Evolutionary conservation across 2,113 vertebrate genomes (phyloP), one percentile per base, ranked within the genome.

Genomic region (Corynorhinus townsendii): DNA sequence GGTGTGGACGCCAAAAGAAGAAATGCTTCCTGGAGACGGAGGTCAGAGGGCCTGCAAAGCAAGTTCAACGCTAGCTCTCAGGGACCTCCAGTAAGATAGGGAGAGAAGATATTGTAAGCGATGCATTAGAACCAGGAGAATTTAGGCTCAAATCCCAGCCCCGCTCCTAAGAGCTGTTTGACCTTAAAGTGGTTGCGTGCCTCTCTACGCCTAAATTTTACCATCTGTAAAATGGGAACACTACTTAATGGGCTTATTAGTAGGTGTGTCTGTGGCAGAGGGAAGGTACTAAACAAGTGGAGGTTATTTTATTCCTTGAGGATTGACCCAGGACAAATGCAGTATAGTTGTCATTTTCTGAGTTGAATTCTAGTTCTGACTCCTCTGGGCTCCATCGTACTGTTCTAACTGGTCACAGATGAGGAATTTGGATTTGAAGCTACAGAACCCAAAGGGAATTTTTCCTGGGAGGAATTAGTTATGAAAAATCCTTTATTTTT

Each of bases 401-500:
- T 81, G 73, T 64, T 80, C 80, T 95, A 95, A 96, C 73, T 95
- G 73, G 87, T 96, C 94, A 52, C 96, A 94, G 94, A 94, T 96
- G 96, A 96, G 82, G 66, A 97, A 95, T 94, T 96, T 93, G 95
- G 94, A 94, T 94, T 92, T 73, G 91, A 96, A 95, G 75, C 68
- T 90, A 35, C 22, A 45, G 59, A 69, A 91, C 71, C 84, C 94
- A 94, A 73, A 54, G 97, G 96, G 95, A 95, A 49, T 92, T 95
- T 91, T 95, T 92, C 73, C 90, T 91, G 56, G 72, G 75, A 96
- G 80, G 35, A 95, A 93, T 88, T 68, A 87, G 93, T 95, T 97
- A 96, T 97, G 96, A 94, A 97, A 95, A 96, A 86, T 76, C 12
- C 12, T 33, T 62, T 52, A 69, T 81, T 75, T 45, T 94, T 76